A percentile compares a stretch with the other conserved stretches of the same genome.
Conservation (phyloP, 2,113 vertebrate genomes). For the Hypomesus transpacificus region DNA sequence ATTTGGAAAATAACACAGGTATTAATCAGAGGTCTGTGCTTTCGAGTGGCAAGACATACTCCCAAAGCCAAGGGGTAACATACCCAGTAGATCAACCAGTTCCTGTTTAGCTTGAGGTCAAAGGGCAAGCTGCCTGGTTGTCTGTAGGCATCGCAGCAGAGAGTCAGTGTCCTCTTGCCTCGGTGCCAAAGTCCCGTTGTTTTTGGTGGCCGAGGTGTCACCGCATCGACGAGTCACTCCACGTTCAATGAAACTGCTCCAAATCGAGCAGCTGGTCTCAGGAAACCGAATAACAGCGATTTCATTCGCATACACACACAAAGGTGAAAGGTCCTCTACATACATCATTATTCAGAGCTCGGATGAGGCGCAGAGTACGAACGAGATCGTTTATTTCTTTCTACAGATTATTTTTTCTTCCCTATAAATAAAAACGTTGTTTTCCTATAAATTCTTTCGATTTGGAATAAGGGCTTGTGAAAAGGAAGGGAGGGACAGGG, state of each 20-base stretch:
- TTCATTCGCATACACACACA: conserved; percentile 18
- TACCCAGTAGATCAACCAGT: not conserved
- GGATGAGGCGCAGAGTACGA: not conserved
- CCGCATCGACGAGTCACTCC: conserved; percentile 7
- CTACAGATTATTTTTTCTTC: conserved; percentile 5
- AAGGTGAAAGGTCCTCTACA: conserved; percentile 22
- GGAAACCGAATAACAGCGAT: conserved; percentile 1
- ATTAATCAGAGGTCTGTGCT: not conserved
- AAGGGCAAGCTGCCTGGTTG: not conserved
- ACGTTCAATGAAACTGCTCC: conserved; percentile 20
- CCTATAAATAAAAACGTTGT: conserved; percentile 6
- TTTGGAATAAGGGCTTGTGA: conserved; percentile 14
- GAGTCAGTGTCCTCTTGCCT: conserved; percentile 15
- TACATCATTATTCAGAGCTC: not conserved
- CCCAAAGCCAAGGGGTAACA: conserved; percentile 8
- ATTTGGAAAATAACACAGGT: conserved; percentile 4
- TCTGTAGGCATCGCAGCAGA: conserved; percentile 1
- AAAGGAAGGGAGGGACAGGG: conserved; percentile 15
- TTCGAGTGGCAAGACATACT: conserved; percentile 16
- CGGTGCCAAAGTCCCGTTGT: conserved; percentile 9
- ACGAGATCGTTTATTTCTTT: not conserved
- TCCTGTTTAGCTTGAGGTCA: not conserved
- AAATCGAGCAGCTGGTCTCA: conserved; percentile 12
- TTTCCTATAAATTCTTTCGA: conserved; percentile 9
- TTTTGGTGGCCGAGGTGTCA: conserved; percentile 20